These are phyloP conservation scores for Aeoliscus strigatus DNA, from an alignment of 2,797 vertebrate genomes.

Conservation along the genomic window DNA sequence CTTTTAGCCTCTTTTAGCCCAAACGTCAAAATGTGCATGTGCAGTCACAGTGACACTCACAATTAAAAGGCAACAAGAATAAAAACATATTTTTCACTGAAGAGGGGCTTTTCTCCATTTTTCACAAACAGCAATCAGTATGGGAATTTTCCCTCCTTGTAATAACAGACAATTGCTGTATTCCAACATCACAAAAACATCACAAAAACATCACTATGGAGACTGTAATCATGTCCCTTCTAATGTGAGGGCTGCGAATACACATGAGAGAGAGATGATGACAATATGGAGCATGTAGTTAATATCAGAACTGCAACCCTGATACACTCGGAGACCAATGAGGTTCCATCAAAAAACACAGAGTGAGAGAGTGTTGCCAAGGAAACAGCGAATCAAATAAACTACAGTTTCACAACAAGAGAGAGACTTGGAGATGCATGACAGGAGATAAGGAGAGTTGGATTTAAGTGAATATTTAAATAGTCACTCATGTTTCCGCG, in stretches of 20 bases:
- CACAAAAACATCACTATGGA: conserved; percentile 68
- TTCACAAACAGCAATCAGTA: conserved; percentile 10
- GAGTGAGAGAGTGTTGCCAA: conserved; percentile 69
- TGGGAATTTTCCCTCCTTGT: conserved; percentile 15
- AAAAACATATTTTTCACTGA: conserved; percentile 11
- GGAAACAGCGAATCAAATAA: conserved; percentile 76
- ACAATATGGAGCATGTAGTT: conserved; percentile 56
- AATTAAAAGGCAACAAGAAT: no score
- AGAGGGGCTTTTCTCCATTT: neutral
- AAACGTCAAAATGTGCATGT: no score
- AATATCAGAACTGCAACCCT: conserved; percentile 68
- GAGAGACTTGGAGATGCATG: conserved; percentile 40
- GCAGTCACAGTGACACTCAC: no score
- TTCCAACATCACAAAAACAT: no score
- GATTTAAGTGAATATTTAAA: no score
- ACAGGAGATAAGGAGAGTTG: conserved; percentile 29
- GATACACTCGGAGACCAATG: no score
- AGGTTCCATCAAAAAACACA: conserved; percentile 64
- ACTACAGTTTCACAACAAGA: conserved; percentile 64
- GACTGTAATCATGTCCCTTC: conserved; percentile 71
- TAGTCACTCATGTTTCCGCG: no score
- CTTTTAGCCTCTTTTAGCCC: no score
- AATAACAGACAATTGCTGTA: conserved; percentile 46
- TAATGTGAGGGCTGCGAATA: conserved; percentile 64
- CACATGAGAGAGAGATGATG: conserved; percentile 49